A percentile compares a stretch with the other conserved stretches of the same genome.
These are phyloP conservation scores for Heterodera schachtii DNA, from an alignment of 1,140 invertebrate species.

Conservation along the genomic window DNA sequence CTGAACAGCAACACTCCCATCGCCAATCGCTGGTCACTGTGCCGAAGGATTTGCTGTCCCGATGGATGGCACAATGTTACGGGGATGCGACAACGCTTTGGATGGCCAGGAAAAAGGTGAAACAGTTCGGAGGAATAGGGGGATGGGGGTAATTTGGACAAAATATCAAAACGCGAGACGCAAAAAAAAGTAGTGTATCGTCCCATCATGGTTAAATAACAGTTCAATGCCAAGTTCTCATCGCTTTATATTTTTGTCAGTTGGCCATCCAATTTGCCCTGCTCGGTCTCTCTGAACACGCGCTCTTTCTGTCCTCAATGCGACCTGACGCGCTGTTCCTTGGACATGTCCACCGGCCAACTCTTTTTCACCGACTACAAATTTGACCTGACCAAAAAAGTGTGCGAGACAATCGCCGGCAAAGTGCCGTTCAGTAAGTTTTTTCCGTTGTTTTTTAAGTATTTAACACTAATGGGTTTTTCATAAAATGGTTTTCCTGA, in stretches of 20 bases:
- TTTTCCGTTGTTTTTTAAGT: too few species aligned
- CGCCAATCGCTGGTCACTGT: neutral
- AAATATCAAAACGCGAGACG: too few species aligned
- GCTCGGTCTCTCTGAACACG: slow-evolving; percentile 33
- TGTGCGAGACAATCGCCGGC: slow-evolving; percentile 30
- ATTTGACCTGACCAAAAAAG: slow-evolving; percentile 41
- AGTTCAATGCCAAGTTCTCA: neutral
- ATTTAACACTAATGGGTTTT: neutral
- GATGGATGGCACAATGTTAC: slow-evolving; percentile 32
- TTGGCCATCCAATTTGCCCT: slow-evolving; percentile 37
- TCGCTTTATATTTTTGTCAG: neutral
- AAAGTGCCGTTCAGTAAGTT: slow-evolving; percentile 36
- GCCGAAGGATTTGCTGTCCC: slow-evolving; percentile 28
- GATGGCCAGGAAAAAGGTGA: slow-evolving; percentile 37
- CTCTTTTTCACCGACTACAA: slow-evolving; percentile 38
- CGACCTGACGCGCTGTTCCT: slow-evolving; percentile 26
- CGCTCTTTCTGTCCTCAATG: slow-evolving; percentile 38
- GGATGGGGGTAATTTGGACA: neutral
- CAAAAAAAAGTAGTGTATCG: too few species aligned
- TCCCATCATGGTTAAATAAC: too few species aligned
- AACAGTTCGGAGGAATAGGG: too few species aligned
- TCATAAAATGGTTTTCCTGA: neutral
- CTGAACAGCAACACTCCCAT: slow-evolving; percentile 10
- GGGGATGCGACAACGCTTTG: slow-evolving; percentile 23
- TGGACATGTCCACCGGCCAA: slow-evolving; percentile 40